Percentiles rank a stretch among this genome's conserved stretches.
Evolutionary conservation across 1,140 invertebrate species (phyloP).

Genomic region (Phymastichus coffea): DNA sequence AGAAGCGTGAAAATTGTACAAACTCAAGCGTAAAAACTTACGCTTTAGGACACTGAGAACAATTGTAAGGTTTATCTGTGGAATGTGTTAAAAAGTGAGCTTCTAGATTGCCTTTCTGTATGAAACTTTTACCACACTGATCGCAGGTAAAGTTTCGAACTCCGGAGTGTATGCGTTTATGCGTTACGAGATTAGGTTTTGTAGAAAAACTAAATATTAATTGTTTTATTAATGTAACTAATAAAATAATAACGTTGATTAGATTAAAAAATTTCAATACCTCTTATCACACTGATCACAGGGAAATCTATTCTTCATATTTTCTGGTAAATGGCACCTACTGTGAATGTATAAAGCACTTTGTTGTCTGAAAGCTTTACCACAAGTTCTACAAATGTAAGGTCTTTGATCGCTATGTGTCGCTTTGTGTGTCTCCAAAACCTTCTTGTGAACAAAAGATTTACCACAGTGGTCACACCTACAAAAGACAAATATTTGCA

Average conservation of each 20-base stretch:
- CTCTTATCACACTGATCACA: slow-evolving; percentile 63
- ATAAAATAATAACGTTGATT: background rate
- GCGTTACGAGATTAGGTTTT: slow-evolving; percentile 62
- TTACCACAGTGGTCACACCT: slow-evolving; percentile 61
- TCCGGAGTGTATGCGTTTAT: slow-evolving; percentile 61
- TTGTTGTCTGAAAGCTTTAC: slow-evolving; percentile 60
- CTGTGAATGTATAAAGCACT: slow-evolving; percentile 59
- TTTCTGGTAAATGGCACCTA: slow-evolving; percentile 59
- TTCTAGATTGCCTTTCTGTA: slow-evolving; percentile 63
- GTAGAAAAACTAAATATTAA: slow-evolving; percentile 51
- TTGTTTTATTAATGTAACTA: background rate
- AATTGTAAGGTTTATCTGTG: slow-evolving; percentile 53
- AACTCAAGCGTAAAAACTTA: slow-evolving; percentile 33
- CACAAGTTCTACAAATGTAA: slow-evolving; percentile 58
- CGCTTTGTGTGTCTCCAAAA: slow-evolving; percentile 56
- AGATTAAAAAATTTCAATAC: slow-evolving; percentile 32
- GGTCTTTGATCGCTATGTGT: slow-evolving; percentile 58
- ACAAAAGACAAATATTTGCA: no score
- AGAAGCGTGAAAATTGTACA: background rate
- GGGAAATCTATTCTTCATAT: slow-evolving; percentile 58
- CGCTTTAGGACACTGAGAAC: slow-evolving; percentile 52
- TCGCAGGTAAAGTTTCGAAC: slow-evolving; percentile 61
- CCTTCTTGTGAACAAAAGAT: slow-evolving; percentile 57
- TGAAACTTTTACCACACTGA: slow-evolving; percentile 64
- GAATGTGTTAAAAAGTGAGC: slow-evolving; percentile 63